Evolutionary conservation across 2,113 vertebrate genomes (phyloP), one percentile per base, ranked within the genome.

Genomic region (Australoheros scitulus): DNA sequence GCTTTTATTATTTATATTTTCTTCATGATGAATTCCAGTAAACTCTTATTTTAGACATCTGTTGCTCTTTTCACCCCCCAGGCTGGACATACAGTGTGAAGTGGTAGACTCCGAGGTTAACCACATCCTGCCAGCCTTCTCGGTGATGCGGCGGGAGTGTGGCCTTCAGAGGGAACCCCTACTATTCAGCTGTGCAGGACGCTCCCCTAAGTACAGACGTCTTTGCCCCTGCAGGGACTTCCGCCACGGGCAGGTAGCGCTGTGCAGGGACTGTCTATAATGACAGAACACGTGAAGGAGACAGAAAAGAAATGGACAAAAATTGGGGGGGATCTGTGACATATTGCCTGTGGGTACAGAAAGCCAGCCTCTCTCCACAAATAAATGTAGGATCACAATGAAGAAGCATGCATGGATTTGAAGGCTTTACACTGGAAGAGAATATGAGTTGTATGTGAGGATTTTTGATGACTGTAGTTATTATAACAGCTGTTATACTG

Each of bases 181-280:
- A 82, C 97, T 99, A 68, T 99, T 98, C 96, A 99, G 98, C 95
- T 99, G 98, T 0, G 97, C 98, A 0, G 98, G 98, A 58, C 88
- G 94, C 94, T 97, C 95, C 90, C 76, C 94, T 90, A 98, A 97
- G 92, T 97, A 97, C 94, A 96, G 93, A 63, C 97, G 98, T 14
- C 95, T 99, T 11, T 99, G 98, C 87, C 98, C 98, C 6, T 99
- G 98, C 94, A 97, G 98, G 0, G 97, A 98, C 93, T 98, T 96
- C 93, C 96, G 92, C 72, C 94, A 26, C 1, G 98, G 97, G 77
- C 98, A 99, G 93, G 97, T 99, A 94, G 97, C 98, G 20, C 93
- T 99, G 92, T 99, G 98, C 95, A 95, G 87, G 91, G 95, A 97
- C 94, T 99, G 98, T 83, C 95, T 98, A 93, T 98, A 97, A 96